Conservation (phyloP, 23 tunicate species). For the Ciona savignyi region DNA sequence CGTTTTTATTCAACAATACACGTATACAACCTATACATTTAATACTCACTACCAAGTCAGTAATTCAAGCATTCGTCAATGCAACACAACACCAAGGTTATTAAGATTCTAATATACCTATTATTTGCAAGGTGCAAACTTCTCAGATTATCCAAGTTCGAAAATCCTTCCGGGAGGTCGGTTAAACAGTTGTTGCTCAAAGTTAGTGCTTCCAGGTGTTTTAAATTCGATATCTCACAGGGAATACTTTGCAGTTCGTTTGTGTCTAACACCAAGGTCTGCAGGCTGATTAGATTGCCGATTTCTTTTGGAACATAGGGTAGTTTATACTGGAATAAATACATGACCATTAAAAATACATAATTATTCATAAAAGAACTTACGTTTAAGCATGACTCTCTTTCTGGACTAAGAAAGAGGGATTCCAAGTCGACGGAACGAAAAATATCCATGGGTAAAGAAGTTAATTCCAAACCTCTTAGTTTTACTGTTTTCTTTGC, state of each 20-base stretch:
- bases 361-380: constrained; percentile 3
- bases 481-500: constrained; percentile 29
- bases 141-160: constrained; percentile 23
- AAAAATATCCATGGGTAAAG: constrained; percentile 24
- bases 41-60: too few relatives aligned
- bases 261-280: constrained; percentile 61
- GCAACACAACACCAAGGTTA: too few relatives aligned
- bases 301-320: constrained; percentile 64
- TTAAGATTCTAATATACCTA: too few relatives aligned
- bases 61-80: too few relatives aligned
- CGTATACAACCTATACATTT: too few relatives aligned
- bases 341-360: too few relatives aligned
- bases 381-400: constrained; percentile 72
- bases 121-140: constrained; percentile 82
- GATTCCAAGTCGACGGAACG: constrained; percentile 25
- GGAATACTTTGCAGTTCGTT: constrained; percentile 68
- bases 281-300: constrained; percentile 32
- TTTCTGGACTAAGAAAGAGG: too few relatives aligned
- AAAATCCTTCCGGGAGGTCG: constrained; percentile 53
- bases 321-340: constrained; percentile 69
- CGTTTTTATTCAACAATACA: too few relatives aligned
- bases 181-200: too few relatives aligned
- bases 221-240: constrained; percentile 26
- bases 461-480: constrained; percentile 42
- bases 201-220: constrained; percentile 44